Percentiles rank a stretch among this genome's conserved stretches.
phyloP scores from a whole-genome alignment of 2,797 vertebrate genomes.

The Psittacula derbiana region DNA sequence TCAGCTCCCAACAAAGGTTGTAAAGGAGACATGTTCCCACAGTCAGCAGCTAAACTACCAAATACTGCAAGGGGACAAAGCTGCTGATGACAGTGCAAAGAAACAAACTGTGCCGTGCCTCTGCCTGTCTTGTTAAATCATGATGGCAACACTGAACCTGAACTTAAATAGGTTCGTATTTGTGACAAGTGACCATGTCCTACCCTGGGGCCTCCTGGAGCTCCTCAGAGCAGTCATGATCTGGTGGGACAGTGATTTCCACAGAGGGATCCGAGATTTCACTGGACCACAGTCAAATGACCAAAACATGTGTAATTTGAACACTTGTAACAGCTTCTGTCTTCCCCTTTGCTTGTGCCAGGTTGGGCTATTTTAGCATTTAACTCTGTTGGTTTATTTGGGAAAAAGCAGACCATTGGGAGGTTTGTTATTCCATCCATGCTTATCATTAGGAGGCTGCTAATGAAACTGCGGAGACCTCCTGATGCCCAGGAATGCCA shows the following conservation, averaged over 20 bases:
- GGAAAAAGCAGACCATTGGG: background rate
- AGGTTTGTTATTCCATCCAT: background rate
- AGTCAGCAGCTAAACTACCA: background rate
- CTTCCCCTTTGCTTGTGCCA: background rate
- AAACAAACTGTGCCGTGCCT: rapidly evolving
- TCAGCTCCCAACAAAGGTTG: background rate
- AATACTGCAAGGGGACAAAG: background rate
- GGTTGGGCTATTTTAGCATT: background rate
- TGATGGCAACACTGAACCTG: background rate
- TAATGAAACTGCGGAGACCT: constrained; percentile 6
- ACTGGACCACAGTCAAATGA: background rate
- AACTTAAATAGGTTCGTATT: background rate
- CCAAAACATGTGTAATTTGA: background rate
- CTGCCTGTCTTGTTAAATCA: background rate
- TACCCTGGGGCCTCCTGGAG: background rate
- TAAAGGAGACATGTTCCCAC: background rate
- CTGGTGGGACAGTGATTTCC: background rate
- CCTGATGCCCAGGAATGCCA: background rate
- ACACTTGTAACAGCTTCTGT: background rate
- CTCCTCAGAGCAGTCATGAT: background rate
- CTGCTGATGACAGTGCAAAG: background rate
- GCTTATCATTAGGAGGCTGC: background rate
- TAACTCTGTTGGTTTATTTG: background rate
- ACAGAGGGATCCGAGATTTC: background rate
- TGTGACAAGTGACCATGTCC: background rate